Conservation (phyloP, 2,797 vertebrate genomes). For the Artibeus lituratus region DNA sequence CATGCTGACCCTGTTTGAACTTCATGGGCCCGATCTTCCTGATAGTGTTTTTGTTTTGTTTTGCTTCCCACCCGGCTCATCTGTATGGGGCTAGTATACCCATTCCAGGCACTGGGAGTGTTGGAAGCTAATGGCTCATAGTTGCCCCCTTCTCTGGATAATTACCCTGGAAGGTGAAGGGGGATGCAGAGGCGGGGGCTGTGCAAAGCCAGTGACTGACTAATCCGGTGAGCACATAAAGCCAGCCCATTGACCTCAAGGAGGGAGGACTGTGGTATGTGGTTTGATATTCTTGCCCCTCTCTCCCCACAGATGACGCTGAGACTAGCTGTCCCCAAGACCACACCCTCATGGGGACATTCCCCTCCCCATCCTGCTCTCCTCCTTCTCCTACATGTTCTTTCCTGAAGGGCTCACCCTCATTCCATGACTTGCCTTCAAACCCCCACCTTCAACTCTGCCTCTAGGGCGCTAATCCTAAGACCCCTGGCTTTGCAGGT, state of each 20-base stretch:
- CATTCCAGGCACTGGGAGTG: background rate
- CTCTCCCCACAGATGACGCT: background rate
- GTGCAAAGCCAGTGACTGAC: background rate
- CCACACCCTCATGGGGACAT: background rate
- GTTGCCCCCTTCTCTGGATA: background rate
- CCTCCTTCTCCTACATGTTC: background rate
- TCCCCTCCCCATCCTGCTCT: background rate
- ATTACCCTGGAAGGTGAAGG: background rate
- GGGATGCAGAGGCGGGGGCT: rapidly evolving
- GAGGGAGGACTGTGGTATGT: rapidly evolving
- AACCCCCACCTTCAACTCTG: background rate
- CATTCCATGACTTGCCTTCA: background rate
- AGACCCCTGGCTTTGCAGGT: background rate
- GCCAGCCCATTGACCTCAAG: background rate
- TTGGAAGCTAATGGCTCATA: background rate
- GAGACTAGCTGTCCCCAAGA: background rate
- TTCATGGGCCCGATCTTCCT: background rate
- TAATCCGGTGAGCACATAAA: rapidly evolving
- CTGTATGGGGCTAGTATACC: background rate
- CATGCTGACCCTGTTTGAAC: background rate
- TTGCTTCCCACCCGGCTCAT: background rate
- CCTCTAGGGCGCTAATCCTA: background rate
- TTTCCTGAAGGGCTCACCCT: background rate
- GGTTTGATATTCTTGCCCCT: background rate
- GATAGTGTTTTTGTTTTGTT: no score